These are phyloP conservation scores for Eupithecia subumbrata DNA, from an alignment of 2,888 invertebrate genomes.

Conservation along the genomic window DNA sequence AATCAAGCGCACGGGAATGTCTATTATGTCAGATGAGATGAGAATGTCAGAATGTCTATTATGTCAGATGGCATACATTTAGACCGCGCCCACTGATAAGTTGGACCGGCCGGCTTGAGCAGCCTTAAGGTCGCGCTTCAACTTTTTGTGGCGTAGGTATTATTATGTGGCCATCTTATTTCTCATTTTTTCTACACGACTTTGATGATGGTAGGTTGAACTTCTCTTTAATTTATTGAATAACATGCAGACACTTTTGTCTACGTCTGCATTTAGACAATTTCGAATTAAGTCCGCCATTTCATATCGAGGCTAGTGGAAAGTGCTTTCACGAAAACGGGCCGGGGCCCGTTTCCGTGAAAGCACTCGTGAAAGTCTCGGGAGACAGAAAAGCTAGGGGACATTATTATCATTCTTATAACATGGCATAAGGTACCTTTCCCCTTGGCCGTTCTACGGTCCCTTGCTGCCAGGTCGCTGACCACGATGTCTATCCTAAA, in stretches of 20 bases:
- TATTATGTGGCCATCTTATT: background rate
- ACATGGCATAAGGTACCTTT: constrained; percentile 55
- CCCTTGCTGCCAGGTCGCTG: constrained; percentile 89
- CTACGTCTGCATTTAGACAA: background rate
- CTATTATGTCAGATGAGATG: too few species aligned
- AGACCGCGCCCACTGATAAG: too few species aligned
- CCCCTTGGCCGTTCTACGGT: constrained; percentile 61
- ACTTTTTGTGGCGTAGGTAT: background rate
- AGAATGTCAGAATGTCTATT: too few species aligned
- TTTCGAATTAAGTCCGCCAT: background rate
- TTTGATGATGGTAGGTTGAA: too few species aligned
- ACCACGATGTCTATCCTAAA: constrained; percentile 97
- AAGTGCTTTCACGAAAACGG: background rate
- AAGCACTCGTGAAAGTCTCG: too few species aligned
- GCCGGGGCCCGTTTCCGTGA: too few species aligned
- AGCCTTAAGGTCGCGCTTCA: background rate
- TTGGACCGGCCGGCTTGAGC: too few species aligned
- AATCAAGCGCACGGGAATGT: too few species aligned
- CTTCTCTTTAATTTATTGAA: too few species aligned
- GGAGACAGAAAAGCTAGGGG: background rate
- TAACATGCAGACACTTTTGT: too few species aligned
- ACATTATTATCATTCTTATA: background rate
- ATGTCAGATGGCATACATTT: too few species aligned
- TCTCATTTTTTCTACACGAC: background rate
- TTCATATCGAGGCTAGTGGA: background rate